These are phyloP conservation scores for Ceriagrion tenellum DNA, from an alignment of 2,888 invertebrate genomes.

Conservation along the genomic window DNA sequence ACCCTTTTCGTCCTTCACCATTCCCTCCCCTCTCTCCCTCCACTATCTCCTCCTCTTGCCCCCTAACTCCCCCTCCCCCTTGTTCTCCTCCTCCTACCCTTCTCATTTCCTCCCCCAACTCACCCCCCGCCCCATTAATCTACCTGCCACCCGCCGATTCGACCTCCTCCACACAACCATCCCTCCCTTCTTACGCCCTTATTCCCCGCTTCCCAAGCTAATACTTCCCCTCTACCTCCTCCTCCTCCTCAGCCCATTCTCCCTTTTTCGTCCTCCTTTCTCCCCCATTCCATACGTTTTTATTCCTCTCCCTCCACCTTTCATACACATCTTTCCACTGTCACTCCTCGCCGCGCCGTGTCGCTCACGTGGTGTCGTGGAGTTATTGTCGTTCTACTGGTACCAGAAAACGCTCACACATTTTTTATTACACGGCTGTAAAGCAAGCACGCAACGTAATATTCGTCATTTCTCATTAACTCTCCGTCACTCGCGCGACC, in stretches of 20 bases:
- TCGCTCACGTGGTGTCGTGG: neutral
- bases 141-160: neutral
- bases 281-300: neutral
- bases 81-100: neutral
- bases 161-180: neutral
- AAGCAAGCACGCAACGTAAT: no score
- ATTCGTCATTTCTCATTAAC: no score
- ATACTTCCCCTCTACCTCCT: neutral
- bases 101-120: neutral
- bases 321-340: neutral
- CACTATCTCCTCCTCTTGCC: neutral
- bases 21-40: neutral
- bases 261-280: neutral
- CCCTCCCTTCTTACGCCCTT: neutral
- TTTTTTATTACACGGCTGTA: neutral
- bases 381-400: neutral
- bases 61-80: no score
- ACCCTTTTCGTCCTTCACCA: slow-evolving; percentile 27
- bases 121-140: neutral
- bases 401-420: neutral
- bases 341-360: neutral
- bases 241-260: neutral
- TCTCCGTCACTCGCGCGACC: no score
- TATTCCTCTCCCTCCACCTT: neutral
- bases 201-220: neutral